These are phyloP conservation scores for Meteorus sp. DNA, from an alignment of 1,140 invertebrate genomes.

Conservation along the genomic window DNA sequence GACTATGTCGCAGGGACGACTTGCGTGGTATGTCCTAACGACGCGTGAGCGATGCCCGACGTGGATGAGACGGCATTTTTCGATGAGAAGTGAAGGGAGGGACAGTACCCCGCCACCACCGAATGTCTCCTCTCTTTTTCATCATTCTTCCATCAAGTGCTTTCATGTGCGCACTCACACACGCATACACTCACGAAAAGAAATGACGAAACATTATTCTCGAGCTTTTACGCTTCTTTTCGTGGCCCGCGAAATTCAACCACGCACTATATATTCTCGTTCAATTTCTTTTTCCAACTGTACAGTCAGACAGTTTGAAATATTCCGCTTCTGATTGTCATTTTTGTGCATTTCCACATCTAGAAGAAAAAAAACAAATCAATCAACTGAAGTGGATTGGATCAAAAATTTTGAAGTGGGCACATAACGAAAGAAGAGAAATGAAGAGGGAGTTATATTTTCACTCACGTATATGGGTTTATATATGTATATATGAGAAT, in stretches of 20 bases:
- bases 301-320: too few species aligned
- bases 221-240: slow-evolving; percentile 19
- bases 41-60: slow-evolving; percentile 48
- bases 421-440: too few species aligned
- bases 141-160: slow-evolving; percentile 1
- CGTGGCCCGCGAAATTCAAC: slow-evolving; percentile 3
- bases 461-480: slow-evolving; percentile 13
- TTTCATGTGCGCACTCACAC: too few species aligned
- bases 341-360: too few species aligned
- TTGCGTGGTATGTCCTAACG: slow-evolving; percentile 46
- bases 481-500: slow-evolving; percentile 7
- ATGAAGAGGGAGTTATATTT: neutral
- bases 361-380: too few species aligned
- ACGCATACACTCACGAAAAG: neutral
- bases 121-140: slow-evolving; percentile 11
- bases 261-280: slow-evolving; percentile 13
- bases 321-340: too few species aligned
- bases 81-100: slow-evolving; percentile 33
- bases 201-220: slow-evolving; percentile 11
- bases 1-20: slow-evolving; percentile 38
- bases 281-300: neutral
- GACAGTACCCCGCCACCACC: too few species aligned
- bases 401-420: too few species aligned
- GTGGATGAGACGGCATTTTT: slow-evolving; percentile 49
- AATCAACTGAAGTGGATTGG: too few species aligned